Base-by-base conservation (phyloP, 1,140 invertebrate species). In the Drosophila biarmipes region DNA sequence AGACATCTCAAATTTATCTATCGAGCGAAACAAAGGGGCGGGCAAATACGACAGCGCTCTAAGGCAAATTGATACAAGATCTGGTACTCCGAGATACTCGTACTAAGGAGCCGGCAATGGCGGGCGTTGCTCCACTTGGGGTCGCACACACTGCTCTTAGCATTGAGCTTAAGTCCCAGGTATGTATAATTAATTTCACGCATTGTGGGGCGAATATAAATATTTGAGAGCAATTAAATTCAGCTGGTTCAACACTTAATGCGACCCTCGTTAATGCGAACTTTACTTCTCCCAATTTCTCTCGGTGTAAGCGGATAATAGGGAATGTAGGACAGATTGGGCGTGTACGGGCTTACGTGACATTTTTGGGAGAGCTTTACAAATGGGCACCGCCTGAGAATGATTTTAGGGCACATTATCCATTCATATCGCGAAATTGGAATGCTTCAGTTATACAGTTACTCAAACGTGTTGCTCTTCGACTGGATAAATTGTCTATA, bases 191-290 rank as follows among this genome's bases (percentile, higher is more conserved):
- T 58, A 67, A 75, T 66, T 64, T 58, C 34, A 57, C 15, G 59
- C 64, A 69, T 69, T 71, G 62, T 69, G 14, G 3, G 6, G 24
- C 7, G 17, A 46, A 38, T 56, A 48, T 38, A 69, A 69, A 71
- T 71, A 56, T 71, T 69, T 66, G 46, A 42, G 29, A 43, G 24
- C 14, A 48, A 56, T 54, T 31, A 43, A 35, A 35, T 49, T 46
- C 73, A 75, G 52, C 73, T 75, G 73, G 34, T 57, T 67, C 52
- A 75, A 75, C 68, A 75, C 10, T 40, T 43, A 35, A 15, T 31
- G 29, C n/a, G n/a, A 17, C 17, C 34, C 58, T 34, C 43, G 21
- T 46, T 17, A 38, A 64, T 51, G 59, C 63, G 2, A 38, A 34
- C 5, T 24, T 11, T 37, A 10, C 24, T 14, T 21, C 10, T 14